Evolutionary conservation across 2,113 vertebrate genomes (phyloP).

Genomic region (Tragulus kanchil): DNA sequence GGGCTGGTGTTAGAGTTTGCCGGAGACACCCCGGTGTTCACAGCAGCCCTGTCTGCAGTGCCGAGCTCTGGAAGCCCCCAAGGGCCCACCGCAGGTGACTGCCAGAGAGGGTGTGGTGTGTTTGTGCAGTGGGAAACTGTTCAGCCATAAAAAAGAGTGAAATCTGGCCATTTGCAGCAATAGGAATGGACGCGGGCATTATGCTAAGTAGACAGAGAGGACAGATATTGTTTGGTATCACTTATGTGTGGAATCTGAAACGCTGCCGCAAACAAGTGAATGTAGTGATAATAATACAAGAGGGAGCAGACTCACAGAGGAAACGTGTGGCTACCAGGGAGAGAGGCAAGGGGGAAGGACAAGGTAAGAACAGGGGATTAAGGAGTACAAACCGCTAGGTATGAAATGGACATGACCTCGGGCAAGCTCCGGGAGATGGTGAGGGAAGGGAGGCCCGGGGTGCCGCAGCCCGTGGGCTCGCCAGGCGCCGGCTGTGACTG

Average conservation of each 20-base stretch:
- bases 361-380: neutral
- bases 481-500: rapidly evolving
- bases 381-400: rapidly evolving
- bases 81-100: neutral
- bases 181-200: rapidly evolving
- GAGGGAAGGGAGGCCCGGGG: neutral
- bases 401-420: neutral
- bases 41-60: rapidly evolving
- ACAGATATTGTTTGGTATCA: neutral
- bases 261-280: neutral
- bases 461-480: neutral
- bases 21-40: neutral
- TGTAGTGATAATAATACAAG: too few species aligned
- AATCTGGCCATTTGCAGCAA: neutral
- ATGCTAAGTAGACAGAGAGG: neutral
- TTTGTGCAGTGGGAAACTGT: rapidly evolving
- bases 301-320: neutral
- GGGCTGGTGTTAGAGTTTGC: neutral
- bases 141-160: neutral
- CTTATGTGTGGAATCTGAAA: neutral
- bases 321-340: neutral
- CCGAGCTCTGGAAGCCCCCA: neutral
- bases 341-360: neutral
- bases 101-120: neutral
- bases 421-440: neutral